phyloP scores from a whole-genome alignment of 2,888 invertebrate genomes.

The Xiphydria camelus region DNA sequence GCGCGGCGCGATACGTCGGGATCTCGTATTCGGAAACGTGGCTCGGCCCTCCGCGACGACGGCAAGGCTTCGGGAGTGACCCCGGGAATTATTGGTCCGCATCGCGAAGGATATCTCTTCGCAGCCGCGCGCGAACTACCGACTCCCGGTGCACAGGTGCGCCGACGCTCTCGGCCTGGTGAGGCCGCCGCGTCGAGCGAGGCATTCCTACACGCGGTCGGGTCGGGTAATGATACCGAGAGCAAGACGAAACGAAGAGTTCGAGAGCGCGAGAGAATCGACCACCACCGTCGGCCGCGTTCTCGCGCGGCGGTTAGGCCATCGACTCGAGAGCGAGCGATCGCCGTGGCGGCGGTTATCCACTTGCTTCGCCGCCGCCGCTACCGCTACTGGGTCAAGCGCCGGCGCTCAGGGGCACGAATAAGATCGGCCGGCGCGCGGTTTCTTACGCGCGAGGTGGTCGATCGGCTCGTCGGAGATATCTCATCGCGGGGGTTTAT shows the following conservation, averaged over 20 bases:
- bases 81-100: too few relatives aligned
- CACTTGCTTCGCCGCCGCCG: slow-evolving; percentile 43
- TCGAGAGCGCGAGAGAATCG: slow-evolving; percentile 11
- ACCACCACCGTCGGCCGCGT: slow-evolving; percentile 4
- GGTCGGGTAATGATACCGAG: slow-evolving; percentile 40
- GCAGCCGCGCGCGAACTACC: not conserved
- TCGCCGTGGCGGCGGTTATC: slow-evolving; percentile 44
- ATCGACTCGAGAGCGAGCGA: slow-evolving; percentile 35
- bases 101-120: not conserved
- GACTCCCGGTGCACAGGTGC: slow-evolving; percentile 17
- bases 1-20: too few relatives aligned
- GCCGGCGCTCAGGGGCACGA: slow-evolving; percentile 42
- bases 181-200: slow-evolving; percentile 20
- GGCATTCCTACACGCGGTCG: slow-evolving; percentile 44
- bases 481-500: too few relatives aligned
- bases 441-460: too few relatives aligned
- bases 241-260: slow-evolving; percentile 25
- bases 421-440: too few relatives aligned
- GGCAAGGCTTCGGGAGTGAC: too few relatives aligned
- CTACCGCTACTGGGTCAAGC: slow-evolving; percentile 47
- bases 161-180: slow-evolving; percentile 13
- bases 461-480: too few relatives aligned
- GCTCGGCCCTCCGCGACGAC: too few relatives aligned
- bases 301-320: slow-evolving; percentile 20
- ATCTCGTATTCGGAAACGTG: too few relatives aligned